These are phyloP conservation scores for Solea senegalensis DNA, from an alignment of 2,113 vertebrate genomes.

Conservation along the genomic window DNA sequence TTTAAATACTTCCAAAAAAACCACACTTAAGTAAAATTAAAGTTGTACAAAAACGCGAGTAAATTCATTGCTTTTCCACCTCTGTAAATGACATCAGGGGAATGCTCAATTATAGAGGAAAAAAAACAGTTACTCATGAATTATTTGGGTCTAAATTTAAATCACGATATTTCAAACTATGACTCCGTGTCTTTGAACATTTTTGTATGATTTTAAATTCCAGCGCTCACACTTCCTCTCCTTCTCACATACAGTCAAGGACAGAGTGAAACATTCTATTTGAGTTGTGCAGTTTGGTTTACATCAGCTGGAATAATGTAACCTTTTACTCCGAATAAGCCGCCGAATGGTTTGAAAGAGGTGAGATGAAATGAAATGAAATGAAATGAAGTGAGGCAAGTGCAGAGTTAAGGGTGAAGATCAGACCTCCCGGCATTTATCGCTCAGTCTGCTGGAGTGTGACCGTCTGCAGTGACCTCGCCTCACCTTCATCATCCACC, in stretches of 20 bases:
- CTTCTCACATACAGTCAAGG: neutral
- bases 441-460: conserved; percentile 32
- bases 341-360: conserved; percentile 14
- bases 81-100: too few relatives aligned
- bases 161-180: too few relatives aligned
- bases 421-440: conserved; percentile 23
- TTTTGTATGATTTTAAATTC: too few relatives aligned
- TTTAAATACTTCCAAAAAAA: too few relatives aligned
- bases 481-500: conserved; percentile 11
- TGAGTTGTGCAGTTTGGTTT: neutral
- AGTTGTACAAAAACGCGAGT: too few relatives aligned
- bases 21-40: too few relatives aligned
- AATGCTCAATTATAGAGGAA: too few relatives aligned
- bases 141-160: too few relatives aligned
- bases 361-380: conserved; percentile 36
- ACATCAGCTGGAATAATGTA: conserved; percentile 23
- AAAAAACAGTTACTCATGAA: too few relatives aligned
- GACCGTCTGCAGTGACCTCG: conserved; percentile 28
- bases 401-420: conserved; percentile 25
- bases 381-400: conserved; percentile 42
- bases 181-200: too few relatives aligned
- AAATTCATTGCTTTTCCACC: too few relatives aligned
- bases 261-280: neutral
- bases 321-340: conserved; percentile 28
- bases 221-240: neutral